These are phyloP conservation scores for Orthonychiurus folsomi DNA, from an alignment of 2,888 invertebrate species.

Conservation along the genomic window DNA sequence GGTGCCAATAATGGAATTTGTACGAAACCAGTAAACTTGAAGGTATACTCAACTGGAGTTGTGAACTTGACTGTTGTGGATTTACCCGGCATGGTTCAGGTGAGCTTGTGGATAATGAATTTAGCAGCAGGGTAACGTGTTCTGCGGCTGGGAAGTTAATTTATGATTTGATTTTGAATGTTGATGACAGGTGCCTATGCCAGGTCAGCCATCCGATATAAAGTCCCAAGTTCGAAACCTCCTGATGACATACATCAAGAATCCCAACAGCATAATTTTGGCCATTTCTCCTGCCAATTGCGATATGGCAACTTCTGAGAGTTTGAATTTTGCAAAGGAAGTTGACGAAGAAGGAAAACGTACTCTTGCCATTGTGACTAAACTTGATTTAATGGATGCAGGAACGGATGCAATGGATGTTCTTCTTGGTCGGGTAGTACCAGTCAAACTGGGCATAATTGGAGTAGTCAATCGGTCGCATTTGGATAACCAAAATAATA, in stretches of 20 bases:
- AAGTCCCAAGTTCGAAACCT: constrained; percentile 86
- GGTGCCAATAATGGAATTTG: constrained; percentile 95
- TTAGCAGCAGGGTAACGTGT: no score
- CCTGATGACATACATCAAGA: constrained; percentile 88
- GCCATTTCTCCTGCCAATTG: constrained; percentile 97
- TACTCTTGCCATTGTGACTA: constrained; percentile 95
- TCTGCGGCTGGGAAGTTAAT: no score
- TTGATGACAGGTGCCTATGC: constrained; percentile 80
- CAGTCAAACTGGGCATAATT: constrained; percentile 96
- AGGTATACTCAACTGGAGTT: constrained; percentile 89
- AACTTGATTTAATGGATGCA: constrained; percentile 98
- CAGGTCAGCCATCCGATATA: constrained; percentile 89
- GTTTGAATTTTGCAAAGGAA: constrained; percentile 93
- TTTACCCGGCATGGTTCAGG: constrained; percentile 82
- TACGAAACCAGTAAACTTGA: constrained; percentile 87
- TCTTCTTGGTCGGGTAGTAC: constrained; percentile 92
- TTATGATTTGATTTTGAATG: background rate
- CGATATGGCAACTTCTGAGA: constrained; percentile 98
- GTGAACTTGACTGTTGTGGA: constrained; percentile 91
- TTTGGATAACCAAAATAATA: constrained; percentile 59
- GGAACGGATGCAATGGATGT: constrained; percentile 99
- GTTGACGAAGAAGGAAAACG: constrained; percentile 87
- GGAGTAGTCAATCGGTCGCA: constrained; percentile 98
- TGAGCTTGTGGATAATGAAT: constrained; percentile 9
- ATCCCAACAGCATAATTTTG: constrained; percentile 88